Percentiles rank a stretch among this genome's conserved stretches.
phyloP scores from a whole-genome alignment of 2,888 invertebrate genomes.

The Mythimna vitellina region DNA sequence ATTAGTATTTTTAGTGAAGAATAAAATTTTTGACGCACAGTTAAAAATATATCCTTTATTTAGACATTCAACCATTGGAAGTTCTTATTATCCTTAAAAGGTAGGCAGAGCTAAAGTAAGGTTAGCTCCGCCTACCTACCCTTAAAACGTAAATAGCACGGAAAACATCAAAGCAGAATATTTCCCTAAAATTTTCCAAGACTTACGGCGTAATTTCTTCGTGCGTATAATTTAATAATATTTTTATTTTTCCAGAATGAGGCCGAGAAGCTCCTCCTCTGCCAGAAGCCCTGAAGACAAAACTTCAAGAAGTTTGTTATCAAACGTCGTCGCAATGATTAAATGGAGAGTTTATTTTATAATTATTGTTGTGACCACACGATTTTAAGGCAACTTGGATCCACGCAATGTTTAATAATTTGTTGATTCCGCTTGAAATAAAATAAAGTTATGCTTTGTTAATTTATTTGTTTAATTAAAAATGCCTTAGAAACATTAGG shows the following conservation, averaged over 20 bases:
- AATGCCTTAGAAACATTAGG: too few species aligned
- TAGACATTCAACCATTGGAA: too few species aligned
- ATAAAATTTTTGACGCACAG: too few species aligned
- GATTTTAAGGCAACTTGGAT: constrained; percentile 34
- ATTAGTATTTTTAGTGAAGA: too few species aligned
- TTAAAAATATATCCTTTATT: too few species aligned
- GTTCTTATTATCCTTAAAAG: too few species aligned
- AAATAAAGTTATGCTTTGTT: constrained; percentile 30
- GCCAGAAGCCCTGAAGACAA: constrained; percentile 80
- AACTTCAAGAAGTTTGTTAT: constrained; percentile 35
- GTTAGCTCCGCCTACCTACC: too few species aligned
- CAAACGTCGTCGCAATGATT: constrained; percentile 40
- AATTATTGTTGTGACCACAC: constrained; percentile 48
- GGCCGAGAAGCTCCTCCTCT: constrained; percentile 85
- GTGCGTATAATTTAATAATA: not conserved
- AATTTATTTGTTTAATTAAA: constrained; percentile 13
- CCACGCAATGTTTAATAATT: constrained; percentile 29
- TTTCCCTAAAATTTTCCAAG: not conserved
- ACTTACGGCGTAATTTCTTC: not conserved
- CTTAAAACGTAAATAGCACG: too few species aligned
- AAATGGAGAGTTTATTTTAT: constrained; percentile 48
- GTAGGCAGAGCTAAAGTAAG: too few species aligned
- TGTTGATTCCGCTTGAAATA: constrained; percentile 23
- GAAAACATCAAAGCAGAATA: too few species aligned
- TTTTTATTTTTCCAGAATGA: constrained; percentile 78